phyloP scores from a whole-genome alignment of 1,140 invertebrate species.

The Drosophila tristis region DNA sequence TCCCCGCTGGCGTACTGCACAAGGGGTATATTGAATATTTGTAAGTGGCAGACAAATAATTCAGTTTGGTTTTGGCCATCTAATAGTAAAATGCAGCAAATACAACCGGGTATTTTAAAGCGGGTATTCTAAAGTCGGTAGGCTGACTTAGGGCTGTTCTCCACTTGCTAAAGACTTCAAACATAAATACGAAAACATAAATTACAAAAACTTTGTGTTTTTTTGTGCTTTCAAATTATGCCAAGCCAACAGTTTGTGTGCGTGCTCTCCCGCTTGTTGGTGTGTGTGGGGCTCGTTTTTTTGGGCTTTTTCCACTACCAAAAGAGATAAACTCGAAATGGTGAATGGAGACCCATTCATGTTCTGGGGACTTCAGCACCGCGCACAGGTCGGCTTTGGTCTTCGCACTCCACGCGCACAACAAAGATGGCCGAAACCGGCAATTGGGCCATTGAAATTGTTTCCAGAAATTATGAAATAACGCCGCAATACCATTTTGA shows the following conservation, averaged over 20 bases:
- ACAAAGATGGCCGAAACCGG: conserved; percentile 18
- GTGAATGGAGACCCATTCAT: conserved; percentile 73
- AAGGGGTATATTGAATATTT: too few species aligned
- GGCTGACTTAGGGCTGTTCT: too few species aligned
- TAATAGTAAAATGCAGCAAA: too few species aligned
- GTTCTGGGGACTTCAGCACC: conserved; percentile 17
- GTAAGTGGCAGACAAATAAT: too few species aligned
- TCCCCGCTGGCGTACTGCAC: too few species aligned
- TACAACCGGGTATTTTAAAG: too few species aligned
- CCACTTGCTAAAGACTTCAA: too few species aligned
- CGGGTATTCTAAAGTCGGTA: too few species aligned
- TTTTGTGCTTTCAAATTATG: conserved; percentile 33
- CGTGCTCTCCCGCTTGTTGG: conserved; percentile 40
- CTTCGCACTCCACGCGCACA: conserved; percentile 24
- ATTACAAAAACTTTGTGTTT: conserved; percentile 26
- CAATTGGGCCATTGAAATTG: conserved; percentile 27
- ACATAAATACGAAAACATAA: conserved; percentile 12
- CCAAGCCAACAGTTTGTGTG: conserved; percentile 23
- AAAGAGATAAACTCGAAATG: conserved; percentile 49
- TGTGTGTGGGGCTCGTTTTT: conserved; percentile 11
- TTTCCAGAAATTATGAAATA: conserved; percentile 63
- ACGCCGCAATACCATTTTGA: background rate
- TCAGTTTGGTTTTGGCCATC: too few species aligned
- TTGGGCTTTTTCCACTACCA: conserved; percentile 75
- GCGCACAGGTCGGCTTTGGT: conserved; percentile 9